phyloP scores from a whole-genome alignment of 1,140 invertebrate genomes.

The Anoplophora glabripennis region DNA sequence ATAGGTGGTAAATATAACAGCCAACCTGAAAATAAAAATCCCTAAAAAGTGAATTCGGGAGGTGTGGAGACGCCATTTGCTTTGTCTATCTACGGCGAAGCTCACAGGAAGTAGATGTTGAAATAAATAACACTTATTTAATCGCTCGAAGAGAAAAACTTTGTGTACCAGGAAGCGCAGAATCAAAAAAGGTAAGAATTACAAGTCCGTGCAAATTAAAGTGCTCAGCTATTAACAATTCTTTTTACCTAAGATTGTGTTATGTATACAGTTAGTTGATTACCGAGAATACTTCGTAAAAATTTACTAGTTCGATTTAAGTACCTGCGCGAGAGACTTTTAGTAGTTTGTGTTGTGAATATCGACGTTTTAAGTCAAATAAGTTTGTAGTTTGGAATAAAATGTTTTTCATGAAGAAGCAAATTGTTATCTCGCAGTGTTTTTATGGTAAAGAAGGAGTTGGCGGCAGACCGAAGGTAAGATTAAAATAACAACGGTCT shows the following conservation, averaged over 20 bases:
- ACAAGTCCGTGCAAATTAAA: slow-evolving; percentile 34
- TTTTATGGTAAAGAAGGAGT: slow-evolving; percentile 38
- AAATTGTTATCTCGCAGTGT: slow-evolving; percentile 38
- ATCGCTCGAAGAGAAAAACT: neutral
- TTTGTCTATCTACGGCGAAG: too few relatives aligned
- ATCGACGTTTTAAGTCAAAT: slow-evolving; percentile 36
- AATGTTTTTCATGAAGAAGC: slow-evolving; percentile 37
- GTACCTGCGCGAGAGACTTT: slow-evolving; percentile 36
- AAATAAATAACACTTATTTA: too few relatives aligned
- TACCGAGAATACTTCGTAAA: slow-evolving; percentile 19
- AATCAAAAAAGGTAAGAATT: slow-evolving; percentile 36
- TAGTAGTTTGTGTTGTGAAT: slow-evolving; percentile 43
- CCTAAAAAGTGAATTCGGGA: too few relatives aligned
- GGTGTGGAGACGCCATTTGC: too few relatives aligned
- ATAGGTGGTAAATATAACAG: too few relatives aligned
- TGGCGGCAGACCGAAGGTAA: slow-evolving; percentile 37
- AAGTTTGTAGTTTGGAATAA: slow-evolving; percentile 37
- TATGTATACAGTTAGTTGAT: slow-evolving; percentile 31
- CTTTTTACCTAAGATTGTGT: slow-evolving; percentile 35
- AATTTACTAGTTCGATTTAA: slow-evolving; percentile 27
- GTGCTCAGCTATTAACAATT: slow-evolving; percentile 33
- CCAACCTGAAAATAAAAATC: too few relatives aligned
- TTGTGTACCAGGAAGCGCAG: slow-evolving; percentile 5
- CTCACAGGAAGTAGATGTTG: too few relatives aligned
- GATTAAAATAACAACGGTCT: slow-evolving; percentile 39